phyloP scores from a whole-genome alignment of 2,113 vertebrate genomes.

The Shinisaurus crocodilurus region DNA sequence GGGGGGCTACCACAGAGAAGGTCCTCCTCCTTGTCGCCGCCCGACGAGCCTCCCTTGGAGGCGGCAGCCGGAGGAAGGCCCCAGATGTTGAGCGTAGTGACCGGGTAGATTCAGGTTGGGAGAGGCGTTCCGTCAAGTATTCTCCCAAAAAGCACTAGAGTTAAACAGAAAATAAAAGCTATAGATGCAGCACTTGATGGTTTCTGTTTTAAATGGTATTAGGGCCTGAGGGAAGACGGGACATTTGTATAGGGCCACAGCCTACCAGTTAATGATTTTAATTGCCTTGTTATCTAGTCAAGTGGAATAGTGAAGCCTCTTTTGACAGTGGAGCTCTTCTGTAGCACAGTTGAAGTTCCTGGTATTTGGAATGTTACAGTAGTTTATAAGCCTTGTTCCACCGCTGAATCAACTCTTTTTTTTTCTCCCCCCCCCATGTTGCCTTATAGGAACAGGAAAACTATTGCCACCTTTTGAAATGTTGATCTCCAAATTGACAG shows the following conservation, averaged over 20 bases:
- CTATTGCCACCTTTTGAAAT: rapidly evolving
- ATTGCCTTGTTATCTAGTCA: conserved; percentile 64
- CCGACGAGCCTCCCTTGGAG: no score
- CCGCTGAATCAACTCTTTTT: background rate
- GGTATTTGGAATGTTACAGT: background rate
- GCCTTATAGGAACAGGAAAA: rapidly evolving
- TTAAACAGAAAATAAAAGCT: conserved; percentile 34
- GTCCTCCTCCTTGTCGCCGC: no score
- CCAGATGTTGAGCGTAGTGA: no score
- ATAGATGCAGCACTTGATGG: conserved; percentile 47
- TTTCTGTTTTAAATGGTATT: conserved; percentile 52
- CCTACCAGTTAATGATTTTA: conserved; percentile 45
- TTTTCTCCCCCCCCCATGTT: background rate
- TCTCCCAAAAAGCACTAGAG: background rate
- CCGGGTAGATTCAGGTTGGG: no score
- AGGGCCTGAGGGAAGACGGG: conserved; percentile 47
- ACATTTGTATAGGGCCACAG: conserved; percentile 54
- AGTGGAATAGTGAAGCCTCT: conserved; percentile 47
- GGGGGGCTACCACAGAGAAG: no score
- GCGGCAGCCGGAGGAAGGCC: no score
- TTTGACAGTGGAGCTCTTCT: conserved; percentile 45
- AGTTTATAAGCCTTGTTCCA: background rate
- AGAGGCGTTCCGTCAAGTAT: no score
- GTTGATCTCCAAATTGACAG: background rate
- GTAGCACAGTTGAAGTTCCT: conserved; percentile 18